Evolutionary conservation across 2,888 invertebrate genomes (phyloP).

Genomic region (Pyrgus malvae): DNA sequence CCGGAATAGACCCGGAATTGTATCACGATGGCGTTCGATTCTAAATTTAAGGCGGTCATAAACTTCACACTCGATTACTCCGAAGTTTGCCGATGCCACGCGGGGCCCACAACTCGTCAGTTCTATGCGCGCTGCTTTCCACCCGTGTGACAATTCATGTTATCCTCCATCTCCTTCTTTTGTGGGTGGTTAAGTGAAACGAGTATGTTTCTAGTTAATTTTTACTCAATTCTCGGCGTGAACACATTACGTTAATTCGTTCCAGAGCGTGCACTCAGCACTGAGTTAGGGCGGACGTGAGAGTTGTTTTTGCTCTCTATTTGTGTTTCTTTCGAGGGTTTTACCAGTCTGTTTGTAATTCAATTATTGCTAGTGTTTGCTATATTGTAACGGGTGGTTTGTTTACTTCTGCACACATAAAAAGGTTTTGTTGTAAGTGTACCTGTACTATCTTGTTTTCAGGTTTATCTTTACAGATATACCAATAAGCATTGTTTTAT

Average conservation of each 20-base stretch:
- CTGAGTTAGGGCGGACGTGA: slow-evolving; percentile 41
- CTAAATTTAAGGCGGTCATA: slow-evolving; percentile 52
- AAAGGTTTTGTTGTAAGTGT: too few relatives aligned
- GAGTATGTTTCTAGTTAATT: slow-evolving; percentile 41
- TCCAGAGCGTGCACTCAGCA: slow-evolving; percentile 51
- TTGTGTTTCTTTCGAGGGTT: slow-evolving; percentile 39
- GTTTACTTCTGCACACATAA: neutral
- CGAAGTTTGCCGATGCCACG: slow-evolving; percentile 42
- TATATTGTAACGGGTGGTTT: slow-evolving; percentile 19
- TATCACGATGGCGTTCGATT: slow-evolving; percentile 42
- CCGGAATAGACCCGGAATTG: slow-evolving; percentile 37
- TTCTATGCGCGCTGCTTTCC: slow-evolving; percentile 36
- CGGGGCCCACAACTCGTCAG: slow-evolving; percentile 44
- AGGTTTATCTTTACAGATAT: too few relatives aligned
- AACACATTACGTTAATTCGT: slow-evolving; percentile 60
- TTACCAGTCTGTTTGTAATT: slow-evolving; percentile 41
- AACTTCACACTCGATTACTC: slow-evolving; percentile 53
- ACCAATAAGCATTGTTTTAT: too few relatives aligned
- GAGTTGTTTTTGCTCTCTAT: slow-evolving; percentile 40
- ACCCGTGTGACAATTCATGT: slow-evolving; percentile 27
- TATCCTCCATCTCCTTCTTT: slow-evolving; percentile 33
- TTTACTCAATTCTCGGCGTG: slow-evolving; percentile 51
- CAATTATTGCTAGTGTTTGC: slow-evolving; percentile 42
- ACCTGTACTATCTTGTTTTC: too few relatives aligned
- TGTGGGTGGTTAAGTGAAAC: slow-evolving; percentile 29